Conservation (phyloP, 2,888 invertebrate genomes). For the Cybosia mesomella region DNA sequence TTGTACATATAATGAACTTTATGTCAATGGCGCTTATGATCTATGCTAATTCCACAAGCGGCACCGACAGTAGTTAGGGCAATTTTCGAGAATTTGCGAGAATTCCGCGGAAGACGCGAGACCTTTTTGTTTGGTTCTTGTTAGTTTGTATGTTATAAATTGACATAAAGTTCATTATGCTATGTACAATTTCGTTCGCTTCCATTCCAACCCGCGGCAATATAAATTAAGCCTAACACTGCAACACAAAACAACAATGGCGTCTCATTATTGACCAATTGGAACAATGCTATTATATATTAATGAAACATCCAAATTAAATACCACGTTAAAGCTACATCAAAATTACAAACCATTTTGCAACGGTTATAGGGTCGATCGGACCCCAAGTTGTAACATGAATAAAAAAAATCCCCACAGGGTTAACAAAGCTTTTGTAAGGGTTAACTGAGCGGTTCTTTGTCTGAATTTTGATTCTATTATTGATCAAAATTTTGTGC, state of each 20-base stretch:
- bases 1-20: too few relatives aligned
- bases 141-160: too few relatives aligned
- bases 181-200: too few relatives aligned
- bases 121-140: too few relatives aligned
- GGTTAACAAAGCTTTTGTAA: constrained; percentile 49
- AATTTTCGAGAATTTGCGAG: too few relatives aligned
- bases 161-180: too few relatives aligned
- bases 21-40: too few relatives aligned
- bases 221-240: neutral
- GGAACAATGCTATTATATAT: neutral
- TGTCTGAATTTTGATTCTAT: constrained; percentile 53
- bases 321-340: constrained; percentile 18
- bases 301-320: constrained; percentile 14
- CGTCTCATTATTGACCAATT: constrained; percentile 1
- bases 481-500: constrained; percentile 14
- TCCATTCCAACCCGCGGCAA: too few relatives aligned
- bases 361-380: constrained; percentile 34
- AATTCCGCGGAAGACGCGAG: too few relatives aligned
- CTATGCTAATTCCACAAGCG: too few relatives aligned
- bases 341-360: constrained; percentile 32
- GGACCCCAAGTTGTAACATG: constrained; percentile 32
- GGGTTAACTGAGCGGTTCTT: constrained; percentile 47
- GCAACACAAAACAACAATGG: neutral
- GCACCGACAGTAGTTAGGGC: too few relatives aligned
- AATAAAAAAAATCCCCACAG: constrained; percentile 37